These are phyloP conservation scores for Megaceryle alcyon DNA, from an alignment of 2,797 vertebrate species.

Conservation along the genomic window DNA sequence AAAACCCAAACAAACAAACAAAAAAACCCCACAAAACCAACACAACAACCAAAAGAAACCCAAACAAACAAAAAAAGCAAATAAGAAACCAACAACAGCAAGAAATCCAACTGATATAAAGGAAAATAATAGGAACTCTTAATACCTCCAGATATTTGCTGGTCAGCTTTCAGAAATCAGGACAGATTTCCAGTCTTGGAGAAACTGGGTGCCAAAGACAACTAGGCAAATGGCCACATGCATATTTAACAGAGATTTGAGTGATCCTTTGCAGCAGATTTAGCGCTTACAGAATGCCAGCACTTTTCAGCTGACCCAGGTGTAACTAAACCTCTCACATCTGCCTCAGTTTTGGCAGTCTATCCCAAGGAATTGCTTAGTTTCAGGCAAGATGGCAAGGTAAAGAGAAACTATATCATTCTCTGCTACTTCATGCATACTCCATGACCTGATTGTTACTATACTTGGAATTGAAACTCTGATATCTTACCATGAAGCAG, in stretches of 20 bases:
- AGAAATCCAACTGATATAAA: not conserved
- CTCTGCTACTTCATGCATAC: not conserved
- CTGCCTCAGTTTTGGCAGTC: not conserved
- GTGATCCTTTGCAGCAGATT: not conserved
- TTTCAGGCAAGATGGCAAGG: not conserved
- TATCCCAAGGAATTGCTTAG: not conserved
- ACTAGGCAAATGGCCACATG: not conserved
- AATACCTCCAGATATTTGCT: not conserved
- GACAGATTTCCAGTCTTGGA: not conserved
- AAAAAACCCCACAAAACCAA: not conserved
- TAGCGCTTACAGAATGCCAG: not conserved
- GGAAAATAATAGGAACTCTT: not conserved
- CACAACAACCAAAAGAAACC: not conserved
- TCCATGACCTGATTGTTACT: not conserved
- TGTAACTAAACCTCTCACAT: not conserved
- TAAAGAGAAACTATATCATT: not conserved
- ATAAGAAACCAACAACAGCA: not conserved
- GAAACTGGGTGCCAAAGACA: not conserved
- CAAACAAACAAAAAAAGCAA: not conserved
- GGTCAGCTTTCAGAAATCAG: not conserved
- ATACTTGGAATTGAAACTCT: not conserved
- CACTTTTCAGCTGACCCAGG: accelerated
- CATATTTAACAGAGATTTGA: not conserved
- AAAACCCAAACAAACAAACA: not conserved
- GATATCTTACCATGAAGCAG: not conserved